Percentiles rank a stretch among this genome's conserved stretches.
Conservation (phyloP, 1,140 invertebrate species). For the Papilio polyxenes region DNA sequence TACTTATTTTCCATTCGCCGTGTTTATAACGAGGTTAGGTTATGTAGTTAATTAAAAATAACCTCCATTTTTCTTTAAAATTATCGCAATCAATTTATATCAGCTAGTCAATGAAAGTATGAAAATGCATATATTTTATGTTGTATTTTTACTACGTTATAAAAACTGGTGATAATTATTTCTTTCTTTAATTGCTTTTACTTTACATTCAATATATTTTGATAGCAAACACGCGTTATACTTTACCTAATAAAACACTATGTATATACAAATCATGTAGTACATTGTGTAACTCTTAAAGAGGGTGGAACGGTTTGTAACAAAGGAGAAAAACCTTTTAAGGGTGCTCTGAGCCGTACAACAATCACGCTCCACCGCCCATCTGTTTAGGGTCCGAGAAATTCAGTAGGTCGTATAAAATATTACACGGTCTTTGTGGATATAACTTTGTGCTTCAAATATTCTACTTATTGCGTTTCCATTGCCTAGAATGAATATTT, state of each 20-base stretch:
- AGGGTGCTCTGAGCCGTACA: constrained; percentile 29
- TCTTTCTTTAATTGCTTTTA: constrained; percentile 6
- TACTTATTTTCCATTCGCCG: constrained; percentile 45
- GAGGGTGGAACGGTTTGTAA: constrained; percentile 2
- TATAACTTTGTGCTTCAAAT: background rate
- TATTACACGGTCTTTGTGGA: background rate
- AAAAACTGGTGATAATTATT: constrained; percentile 1
- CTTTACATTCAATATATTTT: background rate
- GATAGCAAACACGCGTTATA: background rate
- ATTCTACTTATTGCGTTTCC: background rate
- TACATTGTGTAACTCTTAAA: background rate
- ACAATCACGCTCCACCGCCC: background rate
- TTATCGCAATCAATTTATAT: constrained; percentile 8
- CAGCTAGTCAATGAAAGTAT: background rate
- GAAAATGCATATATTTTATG: background rate
- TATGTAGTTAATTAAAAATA: background rate
- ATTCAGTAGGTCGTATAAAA: background rate
- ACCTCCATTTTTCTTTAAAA: background rate
- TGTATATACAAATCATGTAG: background rate
- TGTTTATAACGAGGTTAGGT: background rate
- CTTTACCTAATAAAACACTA: background rate
- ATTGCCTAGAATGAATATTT: background rate
- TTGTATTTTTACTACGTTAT: background rate
- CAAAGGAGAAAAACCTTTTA: constrained; percentile 22
- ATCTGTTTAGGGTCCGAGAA: background rate